Conservation (phyloP, 2,797 vertebrate species). For the Percopsis omiscomaycus region DNA sequence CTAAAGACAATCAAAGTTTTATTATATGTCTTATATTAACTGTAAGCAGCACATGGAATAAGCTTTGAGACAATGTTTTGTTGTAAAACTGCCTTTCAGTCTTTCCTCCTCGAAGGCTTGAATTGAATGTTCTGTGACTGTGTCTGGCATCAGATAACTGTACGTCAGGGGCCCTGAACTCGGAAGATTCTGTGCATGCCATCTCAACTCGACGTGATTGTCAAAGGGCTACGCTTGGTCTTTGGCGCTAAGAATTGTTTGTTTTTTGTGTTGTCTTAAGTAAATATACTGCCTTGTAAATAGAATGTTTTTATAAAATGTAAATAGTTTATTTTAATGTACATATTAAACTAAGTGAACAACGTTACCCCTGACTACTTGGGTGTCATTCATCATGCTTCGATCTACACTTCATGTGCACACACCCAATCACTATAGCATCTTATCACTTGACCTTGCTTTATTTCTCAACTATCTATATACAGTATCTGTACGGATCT, state of each 20-base stretch:
- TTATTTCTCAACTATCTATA: too few species aligned
- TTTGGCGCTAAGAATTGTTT: slow-evolving; percentile 69
- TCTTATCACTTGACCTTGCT: too few species aligned
- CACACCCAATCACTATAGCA: neutral
- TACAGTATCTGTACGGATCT: too few species aligned
- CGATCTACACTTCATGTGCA: neutral
- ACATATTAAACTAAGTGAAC: slow-evolving; percentile 81
- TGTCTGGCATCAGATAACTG: slow-evolving; percentile 51
- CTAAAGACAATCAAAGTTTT: slow-evolving; percentile 45
- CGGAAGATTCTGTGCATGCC: slow-evolving; percentile 66
- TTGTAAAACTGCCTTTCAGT: slow-evolving; percentile 68
- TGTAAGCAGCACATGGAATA: slow-evolving; percentile 60
- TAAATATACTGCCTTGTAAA: slow-evolving; percentile 75
- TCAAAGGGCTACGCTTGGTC: slow-evolving; percentile 80
- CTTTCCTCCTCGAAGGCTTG: slow-evolving; percentile 48
- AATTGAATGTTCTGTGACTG: slow-evolving; percentile 56
- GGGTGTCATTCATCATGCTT: slow-evolving; percentile 25
- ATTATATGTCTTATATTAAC: slow-evolving; percentile 49
- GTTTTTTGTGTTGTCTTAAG: slow-evolving; percentile 62
- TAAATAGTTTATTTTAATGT: slow-evolving; percentile 87
- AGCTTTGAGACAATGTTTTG: slow-evolving; percentile 77
- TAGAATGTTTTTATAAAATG: slow-evolving; percentile 75
- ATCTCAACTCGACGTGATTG: slow-evolving; percentile 79
- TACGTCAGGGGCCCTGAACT: slow-evolving; percentile 66
- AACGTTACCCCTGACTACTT: slow-evolving; percentile 35